A percentile compares a stretch with the other conserved stretches of the same genome.
These are phyloP conservation scores for Trochalopteron elliotii DNA, from an alignment of 2,113 vertebrate genomes.

Conservation along the genomic window DNA sequence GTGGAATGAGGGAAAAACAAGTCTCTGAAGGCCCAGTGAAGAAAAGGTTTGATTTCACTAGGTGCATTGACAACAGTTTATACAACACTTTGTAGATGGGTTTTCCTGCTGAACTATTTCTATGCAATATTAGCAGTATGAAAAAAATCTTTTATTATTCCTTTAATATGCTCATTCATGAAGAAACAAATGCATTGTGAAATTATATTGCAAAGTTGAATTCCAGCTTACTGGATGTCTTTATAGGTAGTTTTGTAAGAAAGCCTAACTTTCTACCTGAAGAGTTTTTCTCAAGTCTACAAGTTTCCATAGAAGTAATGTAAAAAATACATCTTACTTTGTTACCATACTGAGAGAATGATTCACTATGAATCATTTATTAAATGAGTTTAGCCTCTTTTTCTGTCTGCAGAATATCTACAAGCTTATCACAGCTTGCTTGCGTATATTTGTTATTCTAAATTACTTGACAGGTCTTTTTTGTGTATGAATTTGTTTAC, in stretches of 20 bases:
- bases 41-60: background rate
- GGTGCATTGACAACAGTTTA: background rate
- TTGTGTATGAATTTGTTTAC: slow-evolving; percentile 14
- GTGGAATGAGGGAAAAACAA: background rate
- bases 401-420: slow-evolving; percentile 11
- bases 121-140: background rate
- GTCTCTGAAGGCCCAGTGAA: background rate
- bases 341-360: background rate
- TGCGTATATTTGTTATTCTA: slow-evolving; percentile 38
- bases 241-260: background rate
- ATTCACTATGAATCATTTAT: slow-evolving; percentile 50
- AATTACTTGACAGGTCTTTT: slow-evolving; percentile 10
- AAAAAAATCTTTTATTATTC: background rate
- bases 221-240: background rate
- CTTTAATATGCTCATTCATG: background rate
- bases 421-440: background rate
- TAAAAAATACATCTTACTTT: slow-evolving; percentile 1
- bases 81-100: background rate
- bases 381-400: slow-evolving; percentile 10
- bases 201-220: background rate
- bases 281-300: background rate
- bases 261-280: background rate
- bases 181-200: background rate
- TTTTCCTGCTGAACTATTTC: background rate
- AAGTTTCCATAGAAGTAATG: background rate